Evolutionary conservation across 2,797 vertebrate species (phyloP).

Genomic region (Trichosurus vulpecula): DNA sequence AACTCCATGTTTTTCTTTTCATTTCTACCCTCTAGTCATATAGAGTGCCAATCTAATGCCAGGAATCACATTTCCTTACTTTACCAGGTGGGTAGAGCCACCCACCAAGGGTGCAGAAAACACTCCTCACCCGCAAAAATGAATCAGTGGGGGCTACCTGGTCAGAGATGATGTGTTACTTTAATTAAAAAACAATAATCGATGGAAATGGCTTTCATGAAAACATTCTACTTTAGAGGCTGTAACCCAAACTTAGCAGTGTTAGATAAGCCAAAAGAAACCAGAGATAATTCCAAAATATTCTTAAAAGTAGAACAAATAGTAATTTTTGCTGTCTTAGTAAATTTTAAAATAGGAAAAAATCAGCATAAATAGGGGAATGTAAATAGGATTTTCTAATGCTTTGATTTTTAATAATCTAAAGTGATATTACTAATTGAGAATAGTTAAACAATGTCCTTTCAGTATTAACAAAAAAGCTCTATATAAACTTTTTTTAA

Average conservation of each 20-base stretch:
- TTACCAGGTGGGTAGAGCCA: slow-evolving; percentile 60
- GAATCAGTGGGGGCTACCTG: slow-evolving; percentile 48
- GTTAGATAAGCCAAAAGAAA: slow-evolving; percentile 69
- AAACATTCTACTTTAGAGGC: slow-evolving; percentile 61
- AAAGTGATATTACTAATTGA: slow-evolving; percentile 59
- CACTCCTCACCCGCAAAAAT: slow-evolving; percentile 56
- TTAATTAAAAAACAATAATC: slow-evolving; percentile 76
- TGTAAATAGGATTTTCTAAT: slow-evolving; percentile 29
- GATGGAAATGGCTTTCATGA: slow-evolving; percentile 51
- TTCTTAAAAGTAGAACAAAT: slow-evolving; percentile 46
- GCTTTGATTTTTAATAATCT: slow-evolving; percentile 65
- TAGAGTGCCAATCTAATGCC: slow-evolving; percentile 58
- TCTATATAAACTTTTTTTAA: slow-evolving; percentile 28
- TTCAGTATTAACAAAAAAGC: slow-evolving; percentile 53
- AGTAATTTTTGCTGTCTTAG: slow-evolving; percentile 44
- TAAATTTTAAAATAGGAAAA: slow-evolving; percentile 64
- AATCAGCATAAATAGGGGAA: slow-evolving; percentile 21
- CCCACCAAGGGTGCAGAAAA: slow-evolving; percentile 59
- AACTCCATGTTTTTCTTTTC: slow-evolving; percentile 56
- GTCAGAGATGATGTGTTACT: slow-evolving; percentile 67
- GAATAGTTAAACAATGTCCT: slow-evolving; percentile 42
- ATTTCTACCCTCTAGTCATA: slow-evolving; percentile 51
- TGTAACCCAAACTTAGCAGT: slow-evolving; percentile 53
- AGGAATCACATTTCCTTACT: slow-evolving; percentile 61
- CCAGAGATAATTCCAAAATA: slow-evolving; percentile 49